Evolutionary conservation across 2,113 vertebrate genomes (phyloP).

Genomic region (Psophia crepitans): DNA sequence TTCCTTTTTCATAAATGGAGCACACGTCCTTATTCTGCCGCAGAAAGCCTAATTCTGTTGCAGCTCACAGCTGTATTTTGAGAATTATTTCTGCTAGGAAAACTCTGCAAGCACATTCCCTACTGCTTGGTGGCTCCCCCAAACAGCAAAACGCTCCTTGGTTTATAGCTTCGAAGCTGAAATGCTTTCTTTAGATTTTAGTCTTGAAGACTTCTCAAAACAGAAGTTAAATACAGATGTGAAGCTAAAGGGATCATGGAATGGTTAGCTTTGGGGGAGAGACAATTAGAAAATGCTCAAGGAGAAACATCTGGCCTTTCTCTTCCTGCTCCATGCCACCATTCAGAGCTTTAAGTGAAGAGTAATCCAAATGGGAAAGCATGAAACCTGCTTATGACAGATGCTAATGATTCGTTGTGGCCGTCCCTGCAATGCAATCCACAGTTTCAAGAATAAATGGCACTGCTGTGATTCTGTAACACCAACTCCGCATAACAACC

Average conservation of each 20-base stretch:
- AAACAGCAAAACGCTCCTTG: background rate
- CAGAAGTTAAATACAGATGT: background rate
- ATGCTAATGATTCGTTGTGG: background rate
- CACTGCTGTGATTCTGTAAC: background rate
- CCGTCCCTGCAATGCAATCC: background rate
- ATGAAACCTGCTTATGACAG: background rate
- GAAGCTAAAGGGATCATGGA: background rate
- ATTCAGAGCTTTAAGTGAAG: background rate
- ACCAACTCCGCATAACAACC: background rate
- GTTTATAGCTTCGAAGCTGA: background rate
- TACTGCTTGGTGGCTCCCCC: background rate
- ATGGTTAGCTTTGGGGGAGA: background rate
- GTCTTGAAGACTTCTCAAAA: background rate
- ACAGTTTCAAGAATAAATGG: background rate
- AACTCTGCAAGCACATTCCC: background rate
- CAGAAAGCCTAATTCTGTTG: background rate
- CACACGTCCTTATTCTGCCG: background rate
- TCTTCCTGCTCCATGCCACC: background rate
- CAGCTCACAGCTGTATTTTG: background rate
- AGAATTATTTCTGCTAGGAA: background rate
- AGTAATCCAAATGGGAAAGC: background rate
- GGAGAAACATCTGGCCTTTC: background rate
- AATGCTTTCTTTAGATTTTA: background rate
- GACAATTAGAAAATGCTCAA: background rate
- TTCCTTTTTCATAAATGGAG: background rate